These are phyloP conservation scores for Tangara arthus DNA, from an alignment of 2,797 vertebrate species.

Conservation along the genomic window DNA sequence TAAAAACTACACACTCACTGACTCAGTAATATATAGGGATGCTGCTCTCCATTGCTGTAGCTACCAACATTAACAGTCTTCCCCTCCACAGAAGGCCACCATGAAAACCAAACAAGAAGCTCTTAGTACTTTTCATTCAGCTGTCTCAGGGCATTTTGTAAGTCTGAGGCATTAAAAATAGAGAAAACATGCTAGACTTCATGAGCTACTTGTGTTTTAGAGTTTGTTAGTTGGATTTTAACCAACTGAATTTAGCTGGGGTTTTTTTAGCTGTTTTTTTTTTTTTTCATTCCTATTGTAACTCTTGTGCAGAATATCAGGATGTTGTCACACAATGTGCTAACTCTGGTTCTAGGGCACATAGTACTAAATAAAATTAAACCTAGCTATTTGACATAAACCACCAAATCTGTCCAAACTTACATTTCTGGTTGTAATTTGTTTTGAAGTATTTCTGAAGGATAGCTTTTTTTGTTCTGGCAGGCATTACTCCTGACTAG, in stretches of 20 bases:
- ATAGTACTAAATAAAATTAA: neutral
- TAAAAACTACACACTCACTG: rapidly evolving
- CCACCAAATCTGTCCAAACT: neutral
- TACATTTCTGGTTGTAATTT: neutral
- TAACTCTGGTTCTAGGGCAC: neutral
- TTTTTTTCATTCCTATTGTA: neutral
- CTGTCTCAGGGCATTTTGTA: neutral
- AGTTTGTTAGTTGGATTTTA: neutral
- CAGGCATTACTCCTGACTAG: neutral
- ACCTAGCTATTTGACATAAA: neutral
- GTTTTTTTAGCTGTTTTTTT: neutral
- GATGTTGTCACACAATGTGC: neutral
- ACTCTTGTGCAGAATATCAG: neutral
- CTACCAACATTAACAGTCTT: neutral
- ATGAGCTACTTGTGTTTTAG: neutral
- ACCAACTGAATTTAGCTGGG: neutral
- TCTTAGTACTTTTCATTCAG: neutral
- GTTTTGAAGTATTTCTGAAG: slow-evolving; percentile 11
- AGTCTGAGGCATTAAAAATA: neutral
- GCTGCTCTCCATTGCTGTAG: neutral
- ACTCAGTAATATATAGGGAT: neutral
- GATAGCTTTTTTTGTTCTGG: neutral
- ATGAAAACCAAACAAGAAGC: neutral
- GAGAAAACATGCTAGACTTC: neutral
- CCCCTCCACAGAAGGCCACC: rapidly evolving